Evolutionary conservation across 2,888 invertebrate species (phyloP), one percentile per base, ranked within the genome.

Genomic region (Germaria angustata): DNA sequence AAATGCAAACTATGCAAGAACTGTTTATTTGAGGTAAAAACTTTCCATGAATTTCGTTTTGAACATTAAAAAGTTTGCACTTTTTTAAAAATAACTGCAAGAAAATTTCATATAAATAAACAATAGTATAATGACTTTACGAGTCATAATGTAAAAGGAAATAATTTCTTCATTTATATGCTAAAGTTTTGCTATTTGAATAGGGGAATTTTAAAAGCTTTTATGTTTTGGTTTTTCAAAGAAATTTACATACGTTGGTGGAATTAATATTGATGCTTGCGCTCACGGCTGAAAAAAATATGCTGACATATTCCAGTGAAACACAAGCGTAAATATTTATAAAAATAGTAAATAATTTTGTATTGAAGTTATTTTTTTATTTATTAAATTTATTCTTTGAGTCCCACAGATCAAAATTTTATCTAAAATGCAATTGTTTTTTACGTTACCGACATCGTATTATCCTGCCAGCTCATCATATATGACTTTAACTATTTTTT

Each of bases 61-160:
- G n/a, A 39, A 41, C 24, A 61, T 61, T 20, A 61, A 44, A 44
- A 61, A 44, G 36, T 59, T 61, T 8, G 7, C n/a, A 39, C 39
- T 36, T 22, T 39, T 6, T 39, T n/a, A 13, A 13, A 0, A 44
- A 13, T 6, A 11, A 28, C 15, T 17, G 5, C 9, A 44, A 17
- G 15, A 44, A 63, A 17, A 17, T 63, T 44, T 44, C 44, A 17
- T 44, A 17, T 44, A 28, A 13, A 2, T 13, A 32, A 44, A 32
- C 28, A 63, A 28, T 63, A n/a, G 11, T 17, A 9, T 63, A 44
- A 63, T 44, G 28, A 32, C 6, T 44, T 28, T 17, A 44, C 44
- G 28, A 63, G 11, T 32, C 28, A 2, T 44, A 24, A 36, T 39
- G 22, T n/a, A 11, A 39, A 39, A 22, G 22, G 13, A 22, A 39